Evolutionary conservation across 2,797 vertebrate genomes (phyloP).

Genomic region (Parambassis ranga): DNA sequence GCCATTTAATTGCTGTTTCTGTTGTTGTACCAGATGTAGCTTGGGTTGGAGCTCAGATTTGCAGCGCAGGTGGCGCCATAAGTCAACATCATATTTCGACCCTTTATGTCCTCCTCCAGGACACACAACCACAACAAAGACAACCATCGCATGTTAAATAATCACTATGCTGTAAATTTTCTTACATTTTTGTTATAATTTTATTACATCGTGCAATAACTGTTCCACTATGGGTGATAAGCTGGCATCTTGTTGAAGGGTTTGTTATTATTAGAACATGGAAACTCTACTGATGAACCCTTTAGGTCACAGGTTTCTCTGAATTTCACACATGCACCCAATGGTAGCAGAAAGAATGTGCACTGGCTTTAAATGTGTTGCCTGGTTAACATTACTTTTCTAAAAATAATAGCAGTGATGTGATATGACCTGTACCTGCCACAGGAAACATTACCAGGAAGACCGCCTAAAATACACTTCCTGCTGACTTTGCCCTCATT

Average conservation of each 20-base stretch:
- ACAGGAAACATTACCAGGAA: slow-evolving; percentile 18
- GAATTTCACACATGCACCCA: too few relatives aligned
- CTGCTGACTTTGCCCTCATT: background rate
- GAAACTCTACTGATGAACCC: too few relatives aligned
- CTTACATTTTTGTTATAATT: background rate
- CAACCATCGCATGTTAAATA: background rate
- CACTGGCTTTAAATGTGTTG: too few relatives aligned
- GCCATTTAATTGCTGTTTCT: background rate
- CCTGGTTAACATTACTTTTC: background rate
- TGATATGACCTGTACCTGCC: background rate
- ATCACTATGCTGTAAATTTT: too few relatives aligned
- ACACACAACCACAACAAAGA: background rate
- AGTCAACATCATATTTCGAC: slow-evolving; percentile 14
- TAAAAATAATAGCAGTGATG: background rate
- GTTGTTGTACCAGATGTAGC: slow-evolving; percentile 33
- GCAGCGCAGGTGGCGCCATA: slow-evolving; percentile 7
- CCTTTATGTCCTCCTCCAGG: too few relatives aligned
- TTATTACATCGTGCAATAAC: background rate
- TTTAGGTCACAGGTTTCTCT: too few relatives aligned
- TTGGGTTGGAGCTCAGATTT: slow-evolving; percentile 8
- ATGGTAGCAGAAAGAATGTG: too few relatives aligned
- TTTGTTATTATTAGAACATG: too few relatives aligned
- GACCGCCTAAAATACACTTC: slow-evolving; percentile 6
- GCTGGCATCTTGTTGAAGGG: too few relatives aligned
- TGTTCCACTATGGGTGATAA: too few relatives aligned